These are phyloP conservation scores for Steinernema scapterisci DNA, from an alignment of 2,888 invertebrate species.

Conservation along the genomic window DNA sequence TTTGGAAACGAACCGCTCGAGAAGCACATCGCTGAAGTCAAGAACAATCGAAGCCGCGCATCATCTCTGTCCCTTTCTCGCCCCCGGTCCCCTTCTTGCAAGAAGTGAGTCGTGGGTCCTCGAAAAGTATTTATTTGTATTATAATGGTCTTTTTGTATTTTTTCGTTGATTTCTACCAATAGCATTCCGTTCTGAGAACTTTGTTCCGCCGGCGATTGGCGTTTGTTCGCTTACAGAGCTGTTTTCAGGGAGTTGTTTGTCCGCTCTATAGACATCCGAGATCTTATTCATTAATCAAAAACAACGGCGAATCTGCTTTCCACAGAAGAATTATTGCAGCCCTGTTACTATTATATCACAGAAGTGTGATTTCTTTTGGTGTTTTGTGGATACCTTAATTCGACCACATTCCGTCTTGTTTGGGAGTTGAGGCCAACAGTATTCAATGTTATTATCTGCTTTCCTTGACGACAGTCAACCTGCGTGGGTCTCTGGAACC, in stretches of 20 bases:
- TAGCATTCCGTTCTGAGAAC: neutral
- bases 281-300: neutral
- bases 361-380: too few species aligned
- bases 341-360: too few species aligned
- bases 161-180: too few species aligned
- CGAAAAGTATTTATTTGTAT: neutral
- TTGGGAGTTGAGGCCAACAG: too few species aligned
- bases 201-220: neutral
- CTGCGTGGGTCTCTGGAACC: too few species aligned
- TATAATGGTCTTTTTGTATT: neutral
- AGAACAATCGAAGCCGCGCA: neutral
- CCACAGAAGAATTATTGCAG: too few species aligned
- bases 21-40: neutral
- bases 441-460: too few species aligned
- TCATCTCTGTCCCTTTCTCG: neutral
- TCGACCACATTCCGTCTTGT: too few species aligned
- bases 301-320: neutral
- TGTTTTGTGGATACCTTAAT: too few species aligned
- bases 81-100: neutral
- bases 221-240: neutral
- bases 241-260: neutral
- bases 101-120: neutral
- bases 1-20: neutral
- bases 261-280: neutral
- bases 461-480: too few species aligned